These are phyloP conservation scores for Lithophane semibrunnea DNA, from an alignment of 2,888 invertebrate genomes.

Conservation along the genomic window DNA sequence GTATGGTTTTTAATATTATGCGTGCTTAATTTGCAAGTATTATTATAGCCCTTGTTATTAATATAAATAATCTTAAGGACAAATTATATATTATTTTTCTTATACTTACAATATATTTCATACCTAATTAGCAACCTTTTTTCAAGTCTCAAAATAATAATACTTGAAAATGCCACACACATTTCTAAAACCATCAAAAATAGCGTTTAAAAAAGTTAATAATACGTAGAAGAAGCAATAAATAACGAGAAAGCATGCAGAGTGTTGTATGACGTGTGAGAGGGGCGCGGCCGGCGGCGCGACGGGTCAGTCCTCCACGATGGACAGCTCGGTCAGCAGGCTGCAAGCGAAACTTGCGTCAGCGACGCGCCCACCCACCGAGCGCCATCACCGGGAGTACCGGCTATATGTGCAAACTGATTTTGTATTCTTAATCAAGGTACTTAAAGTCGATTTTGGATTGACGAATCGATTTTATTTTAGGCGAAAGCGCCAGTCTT, in stretches of 20 bases:
- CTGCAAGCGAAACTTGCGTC: constrained; percentile 84
- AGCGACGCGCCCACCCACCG: constrained; percentile 58
- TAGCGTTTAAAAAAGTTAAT: constrained; percentile 33
- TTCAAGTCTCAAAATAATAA: neutral
- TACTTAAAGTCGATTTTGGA: neutral
- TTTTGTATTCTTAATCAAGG: neutral
- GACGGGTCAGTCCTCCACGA: constrained; percentile 86
- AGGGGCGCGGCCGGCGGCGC: constrained; percentile 43
- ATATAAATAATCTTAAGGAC: constrained; percentile 11
- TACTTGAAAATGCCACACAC: neutral
- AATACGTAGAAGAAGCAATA: constrained; percentile 62
- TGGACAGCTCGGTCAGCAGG: constrained; percentile 89
- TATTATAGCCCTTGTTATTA: neutral
- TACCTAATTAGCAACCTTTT: too few relatives aligned
- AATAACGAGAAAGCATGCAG: constrained; percentile 67
- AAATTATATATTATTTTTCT: too few relatives aligned
- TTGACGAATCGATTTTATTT: neutral
- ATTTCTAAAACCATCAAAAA: constrained; percentile 46
- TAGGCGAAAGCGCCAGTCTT: too few relatives aligned
- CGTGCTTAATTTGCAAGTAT: neutral
- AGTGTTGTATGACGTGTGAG: constrained; percentile 60
- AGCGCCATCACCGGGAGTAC: constrained; percentile 12
- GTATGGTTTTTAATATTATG: constrained; percentile 34
- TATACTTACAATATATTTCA: too few relatives aligned
- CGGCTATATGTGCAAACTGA: constrained; percentile 30